Conservation (phyloP, 2,113 vertebrate species). For the Pteropus alecto region DNA sequence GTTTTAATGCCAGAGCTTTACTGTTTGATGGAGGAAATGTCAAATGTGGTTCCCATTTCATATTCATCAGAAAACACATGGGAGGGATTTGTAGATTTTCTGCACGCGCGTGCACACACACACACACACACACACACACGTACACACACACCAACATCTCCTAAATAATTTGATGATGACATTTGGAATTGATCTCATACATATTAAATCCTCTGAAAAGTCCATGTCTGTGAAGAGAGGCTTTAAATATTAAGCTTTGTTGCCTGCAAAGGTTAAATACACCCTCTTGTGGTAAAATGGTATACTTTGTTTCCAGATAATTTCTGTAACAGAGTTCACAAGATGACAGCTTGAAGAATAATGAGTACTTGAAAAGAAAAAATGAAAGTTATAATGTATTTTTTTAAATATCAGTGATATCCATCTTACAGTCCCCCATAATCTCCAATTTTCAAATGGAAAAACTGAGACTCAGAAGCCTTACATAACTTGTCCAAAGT, state of each 20-base stretch:
- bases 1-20: slow-evolving; percentile 56
- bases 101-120: neutral
- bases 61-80: slow-evolving; percentile 66
- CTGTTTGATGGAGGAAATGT: slow-evolving; percentile 56
- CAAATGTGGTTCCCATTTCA: slow-evolving; percentile 65
- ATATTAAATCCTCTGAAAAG: slow-evolving; percentile 65
- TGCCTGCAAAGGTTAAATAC: slow-evolving; percentile 63
- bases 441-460: neutral
- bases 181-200: slow-evolving; percentile 74
- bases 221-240: neutral
- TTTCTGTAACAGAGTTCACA: neutral
- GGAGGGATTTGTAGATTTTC: slow-evolving; percentile 43
- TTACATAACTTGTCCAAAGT: neutral
- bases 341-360: neutral
- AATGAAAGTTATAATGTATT: neutral
- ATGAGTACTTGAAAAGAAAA: neutral
- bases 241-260: slow-evolving; percentile 32
- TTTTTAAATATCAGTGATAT: neutral
- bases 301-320: slow-evolving; percentile 45
- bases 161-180: slow-evolving; percentile 69
- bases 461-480: neutral
- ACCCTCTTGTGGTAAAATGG: slow-evolving; percentile 72
- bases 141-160: neutral
- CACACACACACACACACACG: neutral
- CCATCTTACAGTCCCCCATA: neutral